A percentile compares a stretch with the other conserved stretches of the same genome.
Conservation (phyloP, 92 coral and sea anemone species). For the Phenganax marumi region DNA sequence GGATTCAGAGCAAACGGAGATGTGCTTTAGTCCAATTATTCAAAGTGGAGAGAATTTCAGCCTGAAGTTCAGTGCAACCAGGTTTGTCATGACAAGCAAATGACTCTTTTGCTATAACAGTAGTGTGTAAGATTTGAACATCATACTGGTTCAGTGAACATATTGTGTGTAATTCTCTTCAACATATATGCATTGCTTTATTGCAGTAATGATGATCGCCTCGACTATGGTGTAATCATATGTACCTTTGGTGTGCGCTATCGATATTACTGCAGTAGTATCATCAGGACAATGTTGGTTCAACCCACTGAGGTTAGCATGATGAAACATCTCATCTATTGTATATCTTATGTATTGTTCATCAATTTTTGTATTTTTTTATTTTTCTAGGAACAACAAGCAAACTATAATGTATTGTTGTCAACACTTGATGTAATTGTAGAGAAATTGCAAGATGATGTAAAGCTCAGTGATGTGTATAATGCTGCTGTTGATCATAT, state of each 20-base stretch:
- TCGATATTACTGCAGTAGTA: conserved; percentile 91
- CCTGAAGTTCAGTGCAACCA: conserved; percentile 92
- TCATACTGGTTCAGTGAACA: too few species aligned
- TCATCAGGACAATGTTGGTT: conserved; percentile 92
- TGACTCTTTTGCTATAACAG: neutral
- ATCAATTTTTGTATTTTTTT: neutral
- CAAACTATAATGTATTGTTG: conserved; percentile 73
- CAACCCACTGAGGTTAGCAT: conserved; percentile 85
- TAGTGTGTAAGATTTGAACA: too few species aligned
- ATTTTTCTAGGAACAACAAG: conserved; percentile 77
- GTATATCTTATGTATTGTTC: neutral
- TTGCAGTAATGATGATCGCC: conserved; percentile 80
- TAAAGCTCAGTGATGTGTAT: conserved; percentile 90
- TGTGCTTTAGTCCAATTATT: conserved; percentile 95
- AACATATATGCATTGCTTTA: too few species aligned
- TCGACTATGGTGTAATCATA: conserved; percentile 90
- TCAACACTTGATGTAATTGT: conserved; percentile 71
- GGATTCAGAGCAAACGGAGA: conserved; percentile 98
- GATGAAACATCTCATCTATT: neutral
- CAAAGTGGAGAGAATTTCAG: conserved; percentile 96
- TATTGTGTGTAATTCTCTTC: too few species aligned
- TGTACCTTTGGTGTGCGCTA: conserved; percentile 96
- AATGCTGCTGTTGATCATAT: conserved; percentile 80
- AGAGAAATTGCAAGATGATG: conserved; percentile 91
- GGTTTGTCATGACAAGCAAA: conserved; percentile 51